Base-by-base conservation (phyloP, 1,140 invertebrate genomes). In the Neodiprion virginianus region DNA sequence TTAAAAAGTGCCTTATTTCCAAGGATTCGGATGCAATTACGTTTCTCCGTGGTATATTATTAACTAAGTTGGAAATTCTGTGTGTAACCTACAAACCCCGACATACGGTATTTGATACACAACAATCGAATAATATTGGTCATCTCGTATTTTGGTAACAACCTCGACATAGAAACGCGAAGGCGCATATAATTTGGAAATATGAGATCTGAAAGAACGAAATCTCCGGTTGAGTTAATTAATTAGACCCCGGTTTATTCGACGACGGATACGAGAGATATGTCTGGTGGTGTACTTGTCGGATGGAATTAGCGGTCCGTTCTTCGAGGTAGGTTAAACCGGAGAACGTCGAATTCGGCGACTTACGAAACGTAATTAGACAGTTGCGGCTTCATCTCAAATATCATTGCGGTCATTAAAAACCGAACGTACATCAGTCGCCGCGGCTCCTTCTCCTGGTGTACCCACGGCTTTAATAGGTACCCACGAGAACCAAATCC, bases 361-460 rank as follows among this genome's bases (percentile, higher is more conserved):
- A 61, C 53, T 61, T 61, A 17, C 53, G 53, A 61, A 61, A 61
- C 11, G 53, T 61, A 61, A 61, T 61, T 61, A 61, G 28, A 40
- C 11, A 61, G 53, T 61, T 61, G 53, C 8, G 53, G 53, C 53
- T 17, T 61, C 0, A 8, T 61, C 53, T 61, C 53, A 17, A 9
- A 61, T 61, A 61, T 61, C 53, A 61, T 61, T 17, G 53, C 53
- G 53, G 53, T 61, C 53, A 61, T 61, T 61, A 61, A 61, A 61
- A 61, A 61, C 53, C 53, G 28, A 40, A 40, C 2, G 28, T 17
- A 61, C 53, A 61, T 61, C 53, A 61, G 53, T 17, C 53, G 53
- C 28, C 11, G 53, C 53, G n/a, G 11, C 11, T 12, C n/a, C n/a
- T 61, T 61, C 53, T 12, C 11, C 53, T 61, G 14, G 53, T 8